A percentile compares a stretch with the other conserved stretches of the same genome.
These are phyloP conservation scores for Myathropa florea DNA, from an alignment of 2,888 invertebrate genomes.

Conservation along the genomic window DNA sequence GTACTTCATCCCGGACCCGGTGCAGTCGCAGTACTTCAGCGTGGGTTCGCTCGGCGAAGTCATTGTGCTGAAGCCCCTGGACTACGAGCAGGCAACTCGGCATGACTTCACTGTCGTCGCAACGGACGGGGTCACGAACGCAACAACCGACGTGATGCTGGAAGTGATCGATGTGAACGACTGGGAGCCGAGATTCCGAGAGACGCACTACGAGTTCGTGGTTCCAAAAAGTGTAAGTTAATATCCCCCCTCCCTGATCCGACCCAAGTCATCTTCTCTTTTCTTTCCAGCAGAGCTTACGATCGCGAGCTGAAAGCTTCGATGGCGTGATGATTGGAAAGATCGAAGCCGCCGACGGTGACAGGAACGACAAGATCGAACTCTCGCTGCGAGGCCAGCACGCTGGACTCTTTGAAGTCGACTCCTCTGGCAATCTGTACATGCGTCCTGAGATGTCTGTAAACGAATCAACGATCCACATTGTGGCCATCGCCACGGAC, in stretches of 20 bases:
- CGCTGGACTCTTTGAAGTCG: slow-evolving; percentile 81
- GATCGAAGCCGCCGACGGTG: slow-evolving; percentile 94
- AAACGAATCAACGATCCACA: slow-evolving; percentile 84
- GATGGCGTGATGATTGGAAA: slow-evolving; percentile 83
- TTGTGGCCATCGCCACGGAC: slow-evolving; percentile 92
- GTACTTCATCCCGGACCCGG: slow-evolving; percentile 89
- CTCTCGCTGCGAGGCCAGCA: slow-evolving; percentile 88
- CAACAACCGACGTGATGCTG: slow-evolving; percentile 90
- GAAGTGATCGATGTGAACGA: slow-evolving; percentile 94
- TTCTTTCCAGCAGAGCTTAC: slow-evolving; percentile 76
- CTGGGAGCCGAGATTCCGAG: slow-evolving; percentile 95
- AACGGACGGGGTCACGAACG: slow-evolving; percentile 88
- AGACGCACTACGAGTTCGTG: slow-evolving; percentile 92
- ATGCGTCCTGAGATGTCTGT: slow-evolving; percentile 82
- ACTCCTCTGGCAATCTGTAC: slow-evolving; percentile 83
- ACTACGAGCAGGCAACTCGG: slow-evolving; percentile 87
- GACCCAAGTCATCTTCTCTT: not conserved
- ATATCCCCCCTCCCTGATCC: not conserved
- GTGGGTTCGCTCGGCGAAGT: slow-evolving; percentile 91
- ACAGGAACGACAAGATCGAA: slow-evolving; percentile 87
- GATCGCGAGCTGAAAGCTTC: slow-evolving; percentile 76
- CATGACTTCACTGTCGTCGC: slow-evolving; percentile 91
- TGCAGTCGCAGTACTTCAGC: slow-evolving; percentile 88
- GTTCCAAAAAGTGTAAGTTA: slow-evolving; percentile 79
- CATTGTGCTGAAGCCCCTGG: slow-evolving; percentile 87